phyloP scores from a whole-genome alignment of 2,113 vertebrate genomes.

The Hylia prasina region DNA sequence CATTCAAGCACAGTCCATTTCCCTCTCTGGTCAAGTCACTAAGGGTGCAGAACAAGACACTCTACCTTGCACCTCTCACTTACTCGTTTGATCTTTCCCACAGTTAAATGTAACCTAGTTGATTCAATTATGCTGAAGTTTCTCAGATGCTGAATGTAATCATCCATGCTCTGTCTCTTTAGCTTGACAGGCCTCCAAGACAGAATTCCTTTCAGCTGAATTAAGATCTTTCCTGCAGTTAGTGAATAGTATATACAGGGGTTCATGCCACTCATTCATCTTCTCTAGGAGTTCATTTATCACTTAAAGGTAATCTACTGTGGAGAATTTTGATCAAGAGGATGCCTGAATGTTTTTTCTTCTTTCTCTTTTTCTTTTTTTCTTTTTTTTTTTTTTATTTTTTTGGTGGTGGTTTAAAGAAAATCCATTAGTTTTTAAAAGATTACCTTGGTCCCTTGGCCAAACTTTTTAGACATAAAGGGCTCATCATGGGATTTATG shows the following conservation, averaged over 20 bases:
- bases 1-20: neutral
- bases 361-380: too few relatives aligned
- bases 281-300: conserved; percentile 51
- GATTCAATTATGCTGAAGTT: conserved; percentile 11
- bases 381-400: neutral
- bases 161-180: conserved; percentile 28
- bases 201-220: conserved; percentile 39
- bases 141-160: conserved; percentile 24
- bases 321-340: conserved; percentile 51
- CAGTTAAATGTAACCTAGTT: neutral
- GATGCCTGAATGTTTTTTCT: neutral
- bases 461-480: neutral
- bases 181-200: conserved; percentile 6
- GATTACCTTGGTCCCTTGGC: neutral
- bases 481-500: neutral
- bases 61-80: neutral
- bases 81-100: neutral
- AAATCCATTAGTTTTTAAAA: neutral
- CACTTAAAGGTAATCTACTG: conserved; percentile 51
- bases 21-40: neutral
- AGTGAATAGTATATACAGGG: conserved; percentile 21
- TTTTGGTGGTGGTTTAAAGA: neutral
- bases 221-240: conserved; percentile 47
- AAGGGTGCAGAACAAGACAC: neutral
- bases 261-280: conserved; percentile 50